Evolutionary conservation across 1,140 invertebrate species (phyloP).

Genomic region (Melanaphis sacchari): DNA sequence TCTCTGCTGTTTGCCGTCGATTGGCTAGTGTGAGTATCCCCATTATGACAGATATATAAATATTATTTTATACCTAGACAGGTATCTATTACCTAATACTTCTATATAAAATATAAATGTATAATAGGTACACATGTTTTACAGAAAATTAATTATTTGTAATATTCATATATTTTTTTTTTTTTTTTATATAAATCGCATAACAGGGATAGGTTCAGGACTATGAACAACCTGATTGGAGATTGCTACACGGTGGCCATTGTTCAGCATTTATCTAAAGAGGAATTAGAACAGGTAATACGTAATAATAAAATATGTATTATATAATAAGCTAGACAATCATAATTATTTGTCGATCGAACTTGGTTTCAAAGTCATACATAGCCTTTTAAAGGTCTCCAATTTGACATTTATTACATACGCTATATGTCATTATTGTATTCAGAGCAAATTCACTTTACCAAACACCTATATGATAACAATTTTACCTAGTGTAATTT

Average conservation of each 20-base stretch:
- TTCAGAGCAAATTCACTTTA: no score
- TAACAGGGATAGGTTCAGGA: conserved; percentile 81
- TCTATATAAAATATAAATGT: neutral
- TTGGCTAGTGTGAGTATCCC: conserved; percentile 85
- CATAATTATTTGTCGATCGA: no score
- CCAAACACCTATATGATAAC: no score
- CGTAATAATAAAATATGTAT: neutral
- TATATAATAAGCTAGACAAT: no score
- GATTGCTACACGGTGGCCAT: conserved; percentile 87
- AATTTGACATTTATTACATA: no score
- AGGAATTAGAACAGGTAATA: conserved; percentile 69
- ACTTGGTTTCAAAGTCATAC: no score
- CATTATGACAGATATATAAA: neutral
- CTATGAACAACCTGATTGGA: conserved; percentile 87
- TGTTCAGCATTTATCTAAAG: conserved; percentile 82
- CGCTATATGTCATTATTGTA: no score
- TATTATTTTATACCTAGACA: no score
- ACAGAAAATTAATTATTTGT: neutral
- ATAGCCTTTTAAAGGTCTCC: no score
- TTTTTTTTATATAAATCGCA: neutral
- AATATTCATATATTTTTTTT: neutral
- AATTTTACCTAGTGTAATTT: no score
- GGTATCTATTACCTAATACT: neutral
- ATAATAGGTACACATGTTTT: neutral
- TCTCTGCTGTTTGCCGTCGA: conserved; percentile 86